Base-by-base conservation (phyloP, 2,113 vertebrate species). In the Macaca mulatta region DNA sequence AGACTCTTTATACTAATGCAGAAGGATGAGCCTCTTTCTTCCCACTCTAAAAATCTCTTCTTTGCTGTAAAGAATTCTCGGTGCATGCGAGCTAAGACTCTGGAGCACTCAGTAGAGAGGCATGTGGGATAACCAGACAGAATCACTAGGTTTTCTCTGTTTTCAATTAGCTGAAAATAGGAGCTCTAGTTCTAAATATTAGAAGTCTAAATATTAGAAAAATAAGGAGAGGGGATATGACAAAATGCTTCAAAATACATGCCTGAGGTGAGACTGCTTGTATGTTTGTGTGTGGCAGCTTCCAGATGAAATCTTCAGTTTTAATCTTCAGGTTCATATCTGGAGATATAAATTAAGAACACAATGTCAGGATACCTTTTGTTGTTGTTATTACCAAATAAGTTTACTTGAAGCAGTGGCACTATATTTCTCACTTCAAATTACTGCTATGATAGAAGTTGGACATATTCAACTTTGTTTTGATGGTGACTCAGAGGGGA, bases 271-370 rank as follows among this genome's bases (percentile, higher is more conserved):
- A 55, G 80, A 75, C 2, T 20, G 59, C 89, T 77, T 94, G 94
- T 30, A 85, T 61, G 93, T 96, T 96, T 83, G n/a, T 25, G 85
- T 84, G 67, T 59, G 95, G 97, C 94, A 96, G 97, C 35, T 94
- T 98, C 86, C 38, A 30, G 57, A 82, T 0, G 92, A 43, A 74
- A 30, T 5, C 72, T 78, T 91, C 50, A 9, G 79, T 32, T 55
- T 93, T 98, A 99, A 95, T 99, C 98, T 84, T 98, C 98, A 70
- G 98, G 89, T 89, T 99, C 99, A 0, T 99, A 99, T 30, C 99
- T 99, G 67, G 59, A 97, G 74, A 45, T 4, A 35, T 11, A 96
- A 78, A 91, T 69, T 67, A n/a, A 87, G 86, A 80, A 20, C 13
- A 78, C 9, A 38, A 4, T 3, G 12, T 80, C 84, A 67, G 0